A percentile compares a stretch with the other conserved stretches of the same genome.
phyloP scores from a whole-genome alignment of 2,797 vertebrate species.

The Bovichtus diacanthus region DNA sequence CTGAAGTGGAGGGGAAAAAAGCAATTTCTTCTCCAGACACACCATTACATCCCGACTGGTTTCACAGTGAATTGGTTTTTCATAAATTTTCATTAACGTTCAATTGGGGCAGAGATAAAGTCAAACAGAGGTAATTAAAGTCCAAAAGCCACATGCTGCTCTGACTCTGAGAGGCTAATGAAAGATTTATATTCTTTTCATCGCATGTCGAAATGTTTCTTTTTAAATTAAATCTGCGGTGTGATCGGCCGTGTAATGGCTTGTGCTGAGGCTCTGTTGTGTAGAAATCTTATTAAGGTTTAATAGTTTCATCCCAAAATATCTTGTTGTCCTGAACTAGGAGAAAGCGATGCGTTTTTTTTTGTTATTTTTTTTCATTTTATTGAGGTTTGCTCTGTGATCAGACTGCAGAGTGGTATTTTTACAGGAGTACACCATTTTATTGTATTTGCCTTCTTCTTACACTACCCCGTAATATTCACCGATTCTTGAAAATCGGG shows the following conservation, averaged over 20 bases:
- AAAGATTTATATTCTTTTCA: constrained; percentile 78
- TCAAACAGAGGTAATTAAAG: constrained; percentile 75
- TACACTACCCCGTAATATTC: neutral
- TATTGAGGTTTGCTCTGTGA: constrained; percentile 17
- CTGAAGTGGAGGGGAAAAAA: constrained; percentile 45
- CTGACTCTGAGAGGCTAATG: constrained; percentile 64
- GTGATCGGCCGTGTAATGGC: constrained; percentile 57
- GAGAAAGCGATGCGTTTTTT: constrained; percentile 15
- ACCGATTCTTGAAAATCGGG: constrained; percentile 15
- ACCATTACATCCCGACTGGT: constrained; percentile 39
- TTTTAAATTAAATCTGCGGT: constrained; percentile 73
- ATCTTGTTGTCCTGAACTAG: constrained; percentile 35
- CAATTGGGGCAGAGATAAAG: constrained; percentile 55
- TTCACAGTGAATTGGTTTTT: constrained; percentile 66
- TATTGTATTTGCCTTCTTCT: neutral
- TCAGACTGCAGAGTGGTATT: neutral
- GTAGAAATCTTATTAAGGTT: constrained; percentile 69
- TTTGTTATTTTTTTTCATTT: no score
- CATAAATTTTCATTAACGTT: constrained; percentile 72
- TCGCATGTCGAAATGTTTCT: constrained; percentile 61
- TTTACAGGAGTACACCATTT: constrained; percentile 1
- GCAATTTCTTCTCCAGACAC: constrained; percentile 57
- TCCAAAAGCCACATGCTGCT: constrained; percentile 52
- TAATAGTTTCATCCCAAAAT: constrained; percentile 68
- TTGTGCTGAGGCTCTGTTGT: constrained; percentile 50